Percentiles rank a stretch among this genome's conserved stretches.
Evolutionary conservation across 2,113 vertebrate species (phyloP).

Genomic region (Ctenodactylus gundi): DNA sequence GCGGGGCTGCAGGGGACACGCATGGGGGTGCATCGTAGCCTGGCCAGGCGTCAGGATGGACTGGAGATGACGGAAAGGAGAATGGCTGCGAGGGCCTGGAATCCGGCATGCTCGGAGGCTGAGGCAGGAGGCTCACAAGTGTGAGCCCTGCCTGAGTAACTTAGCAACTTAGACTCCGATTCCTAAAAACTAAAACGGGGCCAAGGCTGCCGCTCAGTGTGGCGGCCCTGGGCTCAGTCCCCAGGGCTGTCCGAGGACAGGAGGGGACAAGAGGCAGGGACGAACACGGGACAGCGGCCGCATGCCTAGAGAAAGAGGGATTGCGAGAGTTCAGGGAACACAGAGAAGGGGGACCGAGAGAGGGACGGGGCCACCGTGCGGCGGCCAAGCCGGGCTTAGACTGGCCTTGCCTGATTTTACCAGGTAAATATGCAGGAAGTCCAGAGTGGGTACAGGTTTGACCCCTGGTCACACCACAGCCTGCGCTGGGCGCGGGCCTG

Average conservation of each 20-base stretch:
- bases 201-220: too few species aligned
- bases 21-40: not conserved
- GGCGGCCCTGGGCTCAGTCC: not conserved
- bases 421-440: not conserved
- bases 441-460: conserved; percentile 46
- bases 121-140: too few species aligned
- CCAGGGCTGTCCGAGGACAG: too few species aligned
- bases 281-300: too few species aligned
- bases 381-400: not conserved
- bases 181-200: too few species aligned
- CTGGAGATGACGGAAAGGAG: not conserved
- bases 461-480: conserved; percentile 59
- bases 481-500: not conserved
- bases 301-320: too few species aligned
- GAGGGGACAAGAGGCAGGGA: not conserved
- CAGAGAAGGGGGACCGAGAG: not conserved
- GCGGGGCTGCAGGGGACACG: not conserved
- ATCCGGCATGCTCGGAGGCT: not conserved
- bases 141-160: too few species aligned
- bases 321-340: not conserved
- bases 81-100: too few species aligned
- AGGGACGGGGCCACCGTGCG: not conserved
- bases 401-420: not conserved
- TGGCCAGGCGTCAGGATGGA: not conserved
- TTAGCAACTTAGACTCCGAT: too few species aligned